Evolutionary conservation across 2,888 invertebrate species (phyloP), one percentile per base, ranked within the genome.

Genomic region (Drosophila kambysellisi): DNA sequence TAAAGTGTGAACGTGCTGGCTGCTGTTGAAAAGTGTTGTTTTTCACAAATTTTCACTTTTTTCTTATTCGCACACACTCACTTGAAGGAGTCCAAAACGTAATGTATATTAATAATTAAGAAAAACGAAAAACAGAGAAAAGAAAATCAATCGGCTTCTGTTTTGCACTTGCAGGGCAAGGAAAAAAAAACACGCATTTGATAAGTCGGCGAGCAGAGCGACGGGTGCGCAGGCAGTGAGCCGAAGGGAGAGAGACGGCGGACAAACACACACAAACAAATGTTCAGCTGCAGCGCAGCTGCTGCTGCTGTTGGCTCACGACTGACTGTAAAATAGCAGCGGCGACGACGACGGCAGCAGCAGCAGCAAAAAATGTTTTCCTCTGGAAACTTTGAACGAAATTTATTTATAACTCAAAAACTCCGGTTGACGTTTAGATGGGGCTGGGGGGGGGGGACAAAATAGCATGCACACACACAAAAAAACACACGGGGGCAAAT

Each of bases 351-450:
- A 35, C 43, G 54, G 67, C 50, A 53, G 60, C 66, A 46, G 70
- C 56, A 51, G 57, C 65, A 46, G 46, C 46, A 46, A 35, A 90
- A 86, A 77, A 77, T 88, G 83, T 76, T 77, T 84, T 68, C 76
- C 82, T 84, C 91, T 86, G 83, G 89, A 88, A 84, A 85, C 85
- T 83, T 74, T 82, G 70, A 79, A 84, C 79, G 62, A 67, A 85
- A 52, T 85, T 91, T 92, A 91, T 92, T 91, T 91, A 83, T 91
- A 92, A 91, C 89, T 83, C 80, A 82, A 80, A 46, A 84, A 91
- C 90, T 92, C 84, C 91, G 79, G 79, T 87, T 83, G 79, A 74
- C 72, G 72, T 69, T 83, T 72, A 77, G 54, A 61, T 61, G 52
- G 35, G 48, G 74, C 48, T 50, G 43, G n/a, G 29, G 65, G n/a